A percentile compares a stretch with the other conserved stretches of the same genome.
Conservation (phyloP, 23 tunicate species). For the Halocynthia roretzi region DNA sequence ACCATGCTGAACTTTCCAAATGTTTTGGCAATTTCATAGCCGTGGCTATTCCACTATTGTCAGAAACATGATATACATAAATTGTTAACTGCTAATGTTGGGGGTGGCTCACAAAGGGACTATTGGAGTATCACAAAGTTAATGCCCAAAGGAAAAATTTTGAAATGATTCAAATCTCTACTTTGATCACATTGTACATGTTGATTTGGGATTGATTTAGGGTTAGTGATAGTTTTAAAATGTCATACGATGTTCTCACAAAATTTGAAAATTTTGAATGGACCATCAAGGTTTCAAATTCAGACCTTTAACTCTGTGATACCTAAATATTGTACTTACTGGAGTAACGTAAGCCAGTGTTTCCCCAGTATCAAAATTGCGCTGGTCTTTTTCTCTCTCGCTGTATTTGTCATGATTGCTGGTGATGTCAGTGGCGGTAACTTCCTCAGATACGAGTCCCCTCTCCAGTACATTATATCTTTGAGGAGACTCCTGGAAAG, state of each 20-base stretch:
- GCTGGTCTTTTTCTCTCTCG: constrained; percentile 21
- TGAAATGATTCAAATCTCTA: too few relatives aligned
- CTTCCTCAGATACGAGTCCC: constrained; percentile 39
- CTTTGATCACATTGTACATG: too few relatives aligned
- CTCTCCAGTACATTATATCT: constrained; percentile 54
- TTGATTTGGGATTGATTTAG: too few relatives aligned
- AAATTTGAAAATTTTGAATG: too few relatives aligned
- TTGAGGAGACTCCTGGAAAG: constrained; percentile 31
- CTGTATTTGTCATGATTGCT: constrained; percentile 60
- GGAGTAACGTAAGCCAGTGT: constrained; percentile 84
- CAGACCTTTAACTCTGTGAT: too few relatives aligned
- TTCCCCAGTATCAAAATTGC: constrained; percentile 54
- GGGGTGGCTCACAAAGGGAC: too few relatives aligned
- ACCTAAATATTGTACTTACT: constrained; percentile 25
- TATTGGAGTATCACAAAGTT: neutral
- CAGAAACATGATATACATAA: neutral
- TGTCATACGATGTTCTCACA: too few relatives aligned
- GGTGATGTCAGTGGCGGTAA: constrained; percentile 37
- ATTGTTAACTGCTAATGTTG: constrained; percentile 1
- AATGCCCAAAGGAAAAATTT: too few relatives aligned
- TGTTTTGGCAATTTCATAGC: constrained; percentile 88
- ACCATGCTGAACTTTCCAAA: constrained; percentile 90
- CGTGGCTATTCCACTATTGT: constrained; percentile 84
- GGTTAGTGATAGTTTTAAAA: too few relatives aligned
- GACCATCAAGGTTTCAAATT: too few relatives aligned